Base-by-base conservation (phyloP, 1,140 invertebrate genomes). In the Aphis craccivora region DNA sequence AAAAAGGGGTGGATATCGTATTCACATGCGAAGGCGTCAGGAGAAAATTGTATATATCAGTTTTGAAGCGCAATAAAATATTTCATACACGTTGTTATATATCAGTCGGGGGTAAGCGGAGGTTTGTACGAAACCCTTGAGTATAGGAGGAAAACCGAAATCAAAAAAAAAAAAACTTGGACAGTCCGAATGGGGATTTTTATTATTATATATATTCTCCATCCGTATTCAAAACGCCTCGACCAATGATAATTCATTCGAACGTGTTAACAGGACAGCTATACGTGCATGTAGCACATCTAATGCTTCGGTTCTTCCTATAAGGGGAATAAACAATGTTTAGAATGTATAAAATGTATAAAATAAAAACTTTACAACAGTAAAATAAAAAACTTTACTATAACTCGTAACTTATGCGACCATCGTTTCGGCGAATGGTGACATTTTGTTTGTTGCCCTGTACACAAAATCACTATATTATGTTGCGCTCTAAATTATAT, bases 41-140 rank as follows among this genome's bases (percentile, higher is more conserved):
- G 91, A 92, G 76, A 92, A 92, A 92, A 92, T 92, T 48, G 91
- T 92, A 92, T 92, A 92, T 48, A 92, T 92, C 91, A 92, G 91
- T 93, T 86, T 93, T 43, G 91, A 84, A 93, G 81, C 48, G 91
- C 91, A 55, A 93, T 93, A 93, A 93, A 93, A 93, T 93, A 93
- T 93, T 93, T 93, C 48, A 51, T 86, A 93, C 91, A 93, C 91
- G 91, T 93, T 93, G 91, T 67, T 43, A 91, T 91, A 67, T 91
- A 76, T 81, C 55, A 67, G 53, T 5, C 51, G n/a, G 48, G 23
- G 30, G 86, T 3, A 35, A 22, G 89, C n/a, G 90, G 89, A 40
- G 90, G 90, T 25, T 40, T 43, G 53, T 30, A 18, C 43, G 76
- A 35, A 45, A 76, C 91, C 91, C 91, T 93, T 37, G 91, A 86